Percentiles rank a stretch among this genome's conserved stretches.
Conservation (phyloP, 2,113 vertebrate genomes). For the Procavia capensis region DNA sequence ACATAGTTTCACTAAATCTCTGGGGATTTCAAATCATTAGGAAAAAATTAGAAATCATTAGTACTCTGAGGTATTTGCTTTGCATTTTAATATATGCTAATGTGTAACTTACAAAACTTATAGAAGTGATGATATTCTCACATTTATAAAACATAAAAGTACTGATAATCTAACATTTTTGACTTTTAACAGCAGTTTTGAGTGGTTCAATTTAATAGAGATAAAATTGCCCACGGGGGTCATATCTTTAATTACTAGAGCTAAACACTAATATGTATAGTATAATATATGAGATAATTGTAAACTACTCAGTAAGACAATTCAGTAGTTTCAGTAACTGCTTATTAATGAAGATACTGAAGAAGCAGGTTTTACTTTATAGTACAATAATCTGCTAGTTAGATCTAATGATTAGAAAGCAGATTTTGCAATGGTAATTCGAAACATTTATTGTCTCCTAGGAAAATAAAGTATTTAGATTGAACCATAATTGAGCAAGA, state of each 20-base stretch:
- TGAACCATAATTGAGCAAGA: neutral
- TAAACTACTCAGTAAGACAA: neutral
- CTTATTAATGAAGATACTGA: neutral
- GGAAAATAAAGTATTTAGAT: constrained; percentile 21
- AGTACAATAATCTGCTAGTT: constrained; percentile 2
- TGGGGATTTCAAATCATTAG: neutral
- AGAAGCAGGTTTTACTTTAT: constrained; percentile 10
- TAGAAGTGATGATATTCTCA: neutral
- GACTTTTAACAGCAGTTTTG: neutral
- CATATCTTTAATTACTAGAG: constrained; percentile 1
- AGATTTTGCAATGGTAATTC: constrained; percentile 12
- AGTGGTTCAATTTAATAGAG: neutral
- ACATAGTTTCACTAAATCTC: neutral
- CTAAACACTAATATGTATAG: neutral
- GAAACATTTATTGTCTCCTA: neutral
- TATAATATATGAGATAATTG: neutral
- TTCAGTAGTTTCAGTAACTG: neutral
- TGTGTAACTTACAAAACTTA: neutral
- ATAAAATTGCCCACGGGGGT: neutral
- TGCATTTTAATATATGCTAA: neutral
- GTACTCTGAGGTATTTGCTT: neutral
- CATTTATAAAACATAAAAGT: neutral
- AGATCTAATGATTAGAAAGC: neutral
- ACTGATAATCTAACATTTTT: neutral
- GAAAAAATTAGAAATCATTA: neutral